phyloP scores from a whole-genome alignment of 2,797 vertebrate genomes.

The Gallinago stenura region DNA sequence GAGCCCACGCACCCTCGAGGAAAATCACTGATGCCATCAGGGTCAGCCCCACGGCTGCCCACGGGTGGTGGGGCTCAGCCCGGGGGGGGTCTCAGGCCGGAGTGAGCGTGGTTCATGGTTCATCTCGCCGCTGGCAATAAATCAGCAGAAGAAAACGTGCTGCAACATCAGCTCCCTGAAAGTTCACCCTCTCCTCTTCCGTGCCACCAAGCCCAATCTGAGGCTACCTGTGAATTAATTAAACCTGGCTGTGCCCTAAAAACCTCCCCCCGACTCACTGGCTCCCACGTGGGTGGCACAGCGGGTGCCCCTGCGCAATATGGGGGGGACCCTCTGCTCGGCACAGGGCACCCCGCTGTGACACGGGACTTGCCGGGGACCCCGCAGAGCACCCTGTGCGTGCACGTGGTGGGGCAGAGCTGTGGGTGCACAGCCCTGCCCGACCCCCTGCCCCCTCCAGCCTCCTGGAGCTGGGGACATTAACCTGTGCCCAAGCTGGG shows the following conservation, averaged over 20 bases:
- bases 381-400: accelerated
- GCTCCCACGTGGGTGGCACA: accelerated
- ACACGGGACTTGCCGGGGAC: accelerated
- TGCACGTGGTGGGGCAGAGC: background rate
- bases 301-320: background rate
- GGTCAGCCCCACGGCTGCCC: background rate
- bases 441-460: background rate
- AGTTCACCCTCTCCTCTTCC: background rate
- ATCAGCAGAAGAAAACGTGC: background rate
- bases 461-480: background rate
- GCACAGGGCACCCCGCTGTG: accelerated
- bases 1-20: background rate
- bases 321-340: background rate
- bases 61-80: background rate
- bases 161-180: background rate
- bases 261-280: background rate
- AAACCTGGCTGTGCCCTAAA: background rate
- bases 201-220: too few species aligned
- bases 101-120: background rate
- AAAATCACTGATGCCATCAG: background rate
- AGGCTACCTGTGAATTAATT: background rate
- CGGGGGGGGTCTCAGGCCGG: background rate
- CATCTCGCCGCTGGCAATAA: background rate
- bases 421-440: background rate
- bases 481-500: background rate